Base-by-base conservation (phyloP, 2,797 vertebrate genomes). In the Molossus molossus region DNA sequence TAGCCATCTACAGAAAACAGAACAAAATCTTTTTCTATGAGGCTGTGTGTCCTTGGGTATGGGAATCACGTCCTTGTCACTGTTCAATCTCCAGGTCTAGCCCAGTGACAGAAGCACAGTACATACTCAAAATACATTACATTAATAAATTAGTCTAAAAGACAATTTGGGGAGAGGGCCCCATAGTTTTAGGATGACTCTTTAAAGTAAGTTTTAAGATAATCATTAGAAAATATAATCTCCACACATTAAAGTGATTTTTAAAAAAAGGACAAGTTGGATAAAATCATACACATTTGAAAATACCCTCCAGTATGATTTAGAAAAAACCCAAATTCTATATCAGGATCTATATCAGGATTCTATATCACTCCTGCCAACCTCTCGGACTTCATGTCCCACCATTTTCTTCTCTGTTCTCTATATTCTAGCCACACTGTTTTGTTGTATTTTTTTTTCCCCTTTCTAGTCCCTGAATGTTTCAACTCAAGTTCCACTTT, bases 61-160 rank as follows among this genome's bases (percentile, higher is more conserved):
- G 55, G 57, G 67, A 93, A 70, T 11, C 27, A 65, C 6, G 0
- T 33, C 20, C 45, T 37, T 29, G 4, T 60, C 57, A 50, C 6
- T 62, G 29, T 2, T 69, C 45, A 93, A 45, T 87, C 21, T 60
- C 13, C 50, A 79, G 60, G 4, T 86, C 57, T 60, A 50, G 58
- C 2, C 4, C 25, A 67, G 18, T 50, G 23, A 25, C 40, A 27
- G 25, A 2, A 92, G 64, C 58, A 53, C 0, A 65, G 33, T 4
- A 79, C 23, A 7, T 6, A n/a, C 40, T 90, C 33, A 85, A 92
- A 84, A 87, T 91, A 37, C n/a, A 81, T 25, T 50, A 90, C 53
- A 14, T 29, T 27, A 94, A 62, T 53, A 86, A 73, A 89, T 18
- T 29, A 48, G 25, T 1, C 40, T 57, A 23, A 0, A 86, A 29